Evolutionary conservation across 2,888 invertebrate species (phyloP), one percentile per base, ranked within the genome.

Genomic region (Helobdella robusta): DNA sequence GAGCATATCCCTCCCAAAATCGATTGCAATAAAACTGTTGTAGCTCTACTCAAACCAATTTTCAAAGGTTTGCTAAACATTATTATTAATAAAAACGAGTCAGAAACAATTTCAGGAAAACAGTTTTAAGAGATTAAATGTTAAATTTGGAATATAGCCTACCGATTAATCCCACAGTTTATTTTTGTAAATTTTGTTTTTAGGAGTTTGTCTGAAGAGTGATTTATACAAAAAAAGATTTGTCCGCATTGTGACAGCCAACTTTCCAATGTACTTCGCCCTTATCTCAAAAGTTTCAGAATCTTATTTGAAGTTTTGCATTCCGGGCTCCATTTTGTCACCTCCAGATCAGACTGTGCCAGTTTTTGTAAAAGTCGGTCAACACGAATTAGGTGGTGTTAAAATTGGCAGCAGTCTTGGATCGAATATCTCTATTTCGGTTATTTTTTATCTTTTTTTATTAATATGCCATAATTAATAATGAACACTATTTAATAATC

Each of bases 1-100:
- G 50, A 65, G 60, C 64, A 64, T 28, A 28, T 58, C n/a, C 25
- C 36, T 54, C 58, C 64, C 20, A 40, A 56, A 20, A 4, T 35
- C 15, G 32, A 59, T 4, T 6, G 15, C 3, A n/a, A 40, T 15
- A n/a, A 40, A 40, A 40, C n/a, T 15, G n/a, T 40, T 40, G n/a
- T n/a, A 20, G 23, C 40, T 40, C 5, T 50, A 18, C n/a, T 62
- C 30, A 50, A 44, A 32, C 62, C 62, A 6, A 62, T 50, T 23
- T 62, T 62, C 50, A 30, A 44, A 62, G 50, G 62, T 62, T 18
- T 50, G 50, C 25, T 4, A 18, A 40, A 40, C 11, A 40, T 15
- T 15, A 11, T 40, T 15, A 8, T 40, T 40, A 40, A 40, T 40
- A 15, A 40, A n/a, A n/a, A n/a, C n/a, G n/a, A n/a, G n/a, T n/a